These are phyloP conservation scores for Opisthograptis luteolata DNA, from an alignment of 2,888 invertebrate species.

Conservation along the genomic window DNA sequence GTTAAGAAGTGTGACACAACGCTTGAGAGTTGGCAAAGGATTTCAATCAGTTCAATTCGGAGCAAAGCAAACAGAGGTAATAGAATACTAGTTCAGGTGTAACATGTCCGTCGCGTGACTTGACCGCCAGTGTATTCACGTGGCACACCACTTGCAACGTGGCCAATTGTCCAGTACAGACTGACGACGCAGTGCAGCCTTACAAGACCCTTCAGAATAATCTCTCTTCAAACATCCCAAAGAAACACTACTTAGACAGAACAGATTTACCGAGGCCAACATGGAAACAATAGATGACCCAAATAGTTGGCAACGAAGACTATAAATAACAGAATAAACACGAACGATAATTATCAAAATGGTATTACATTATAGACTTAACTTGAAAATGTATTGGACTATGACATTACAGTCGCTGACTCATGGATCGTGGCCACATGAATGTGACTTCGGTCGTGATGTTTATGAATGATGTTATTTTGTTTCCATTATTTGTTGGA, in stretches of 20 bases:
- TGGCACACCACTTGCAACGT: slow-evolving; percentile 59
- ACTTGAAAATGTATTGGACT: slow-evolving; percentile 39
- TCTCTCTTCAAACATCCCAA: slow-evolving; percentile 1
- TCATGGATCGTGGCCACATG: slow-evolving; percentile 34
- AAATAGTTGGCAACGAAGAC: slow-evolving; percentile 38
- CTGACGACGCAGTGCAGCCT: no score
- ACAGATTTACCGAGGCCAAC: slow-evolving; percentile 34
- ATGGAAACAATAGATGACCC: slow-evolving; percentile 50
- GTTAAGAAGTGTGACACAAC: neutral
- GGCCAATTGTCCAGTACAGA: slow-evolving; percentile 50
- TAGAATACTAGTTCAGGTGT: slow-evolving; percentile 43
- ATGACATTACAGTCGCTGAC: slow-evolving; percentile 35
- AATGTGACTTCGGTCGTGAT: slow-evolving; percentile 36
- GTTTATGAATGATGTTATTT: slow-evolving; percentile 33
- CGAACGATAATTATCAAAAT: slow-evolving; percentile 21
- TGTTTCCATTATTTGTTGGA: slow-evolving; percentile 12
- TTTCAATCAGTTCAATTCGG: slow-evolving; percentile 1
- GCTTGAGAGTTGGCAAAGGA: slow-evolving; percentile 7
- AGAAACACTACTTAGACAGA: neutral
- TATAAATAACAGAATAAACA: slow-evolving; percentile 1
- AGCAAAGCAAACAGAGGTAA: slow-evolving; percentile 36
- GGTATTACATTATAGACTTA: slow-evolving; percentile 18
- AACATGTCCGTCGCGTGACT: slow-evolving; percentile 49
- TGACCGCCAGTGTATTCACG: slow-evolving; percentile 49
- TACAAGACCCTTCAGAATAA: slow-evolving; percentile 30